Conservation (phyloP, 2,888 invertebrate genomes). For the Tetheella fluctuosa region DNA sequence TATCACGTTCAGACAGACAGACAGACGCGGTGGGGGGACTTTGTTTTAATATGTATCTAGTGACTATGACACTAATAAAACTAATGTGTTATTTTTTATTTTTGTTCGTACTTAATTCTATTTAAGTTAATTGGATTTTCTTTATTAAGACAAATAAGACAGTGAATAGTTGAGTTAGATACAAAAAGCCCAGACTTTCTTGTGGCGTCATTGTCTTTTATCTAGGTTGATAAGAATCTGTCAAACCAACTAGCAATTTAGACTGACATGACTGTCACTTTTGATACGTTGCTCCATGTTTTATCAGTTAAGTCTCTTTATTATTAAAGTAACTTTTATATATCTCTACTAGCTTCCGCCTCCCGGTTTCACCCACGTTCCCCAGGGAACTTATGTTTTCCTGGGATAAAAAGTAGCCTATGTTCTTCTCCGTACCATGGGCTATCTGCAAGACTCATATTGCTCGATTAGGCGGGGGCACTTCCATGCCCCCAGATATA, state of each 20-base stretch:
- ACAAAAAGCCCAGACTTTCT: not conserved
- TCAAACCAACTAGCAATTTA: not conserved
- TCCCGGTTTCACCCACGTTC: not conserved
- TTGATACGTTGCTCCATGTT: not conserved
- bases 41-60: no score
- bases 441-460: no score
- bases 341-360: not conserved
- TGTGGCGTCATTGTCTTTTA: not conserved
- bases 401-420: not conserved
- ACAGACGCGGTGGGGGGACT: no score
- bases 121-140: not conserved
- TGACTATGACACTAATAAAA: no score
- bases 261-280: constrained; percentile 1
- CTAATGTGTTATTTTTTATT: not conserved
- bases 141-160: not conserved
- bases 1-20: no score
- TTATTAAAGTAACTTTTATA: constrained; percentile 1
- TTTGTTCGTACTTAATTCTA: not conserved
- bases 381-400: no score
- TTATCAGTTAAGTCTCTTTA: not conserved
- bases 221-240: not conserved
- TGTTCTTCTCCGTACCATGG: no score
- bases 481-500: no score
- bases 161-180: not conserved
- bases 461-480: no score